Evolutionary conservation across 2,888 invertebrate genomes (phyloP).

Genomic region (Aphrophora alni): DNA sequence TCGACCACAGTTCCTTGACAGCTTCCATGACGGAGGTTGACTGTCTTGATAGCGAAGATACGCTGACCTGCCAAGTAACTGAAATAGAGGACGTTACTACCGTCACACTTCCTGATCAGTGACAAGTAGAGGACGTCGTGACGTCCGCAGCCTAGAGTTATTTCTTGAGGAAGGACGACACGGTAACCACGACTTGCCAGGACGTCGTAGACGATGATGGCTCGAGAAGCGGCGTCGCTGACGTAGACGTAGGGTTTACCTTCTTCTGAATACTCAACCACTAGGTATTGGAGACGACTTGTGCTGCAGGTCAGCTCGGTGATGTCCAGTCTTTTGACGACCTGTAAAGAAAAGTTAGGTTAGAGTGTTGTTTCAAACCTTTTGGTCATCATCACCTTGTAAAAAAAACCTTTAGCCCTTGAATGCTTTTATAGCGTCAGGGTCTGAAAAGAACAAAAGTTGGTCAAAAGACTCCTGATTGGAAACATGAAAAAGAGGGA

Average conservation of each 20-base stretch:
- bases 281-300: slow-evolving; percentile 72
- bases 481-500: too few species aligned
- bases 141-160: slow-evolving; percentile 47
- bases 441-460: too few species aligned
- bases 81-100: slow-evolving; percentile 66
- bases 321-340: slow-evolving; percentile 68
- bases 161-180: slow-evolving; percentile 63
- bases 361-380: slow-evolving; percentile 69
- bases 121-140: slow-evolving; percentile 67
- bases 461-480: too few species aligned
- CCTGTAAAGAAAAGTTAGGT: slow-evolving; percentile 43
- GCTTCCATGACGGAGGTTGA: neutral
- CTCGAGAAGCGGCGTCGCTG: slow-evolving; percentile 72
- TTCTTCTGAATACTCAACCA: slow-evolving; percentile 64
- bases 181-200: slow-evolving; percentile 66
- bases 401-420: too few species aligned
- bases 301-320: slow-evolving; percentile 63
- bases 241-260: slow-evolving; percentile 59
- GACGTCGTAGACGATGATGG: slow-evolving; percentile 72
- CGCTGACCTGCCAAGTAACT: slow-evolving; percentile 60
- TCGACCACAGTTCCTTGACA: slow-evolving; percentile 13
- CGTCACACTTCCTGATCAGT: slow-evolving; percentile 62
- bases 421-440: too few species aligned
- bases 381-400: too few species aligned
- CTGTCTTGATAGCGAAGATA: slow-evolving; percentile 19